Base-by-base conservation (phyloP, 1,140 invertebrate genomes). In the Subanguina moxae region DNA sequence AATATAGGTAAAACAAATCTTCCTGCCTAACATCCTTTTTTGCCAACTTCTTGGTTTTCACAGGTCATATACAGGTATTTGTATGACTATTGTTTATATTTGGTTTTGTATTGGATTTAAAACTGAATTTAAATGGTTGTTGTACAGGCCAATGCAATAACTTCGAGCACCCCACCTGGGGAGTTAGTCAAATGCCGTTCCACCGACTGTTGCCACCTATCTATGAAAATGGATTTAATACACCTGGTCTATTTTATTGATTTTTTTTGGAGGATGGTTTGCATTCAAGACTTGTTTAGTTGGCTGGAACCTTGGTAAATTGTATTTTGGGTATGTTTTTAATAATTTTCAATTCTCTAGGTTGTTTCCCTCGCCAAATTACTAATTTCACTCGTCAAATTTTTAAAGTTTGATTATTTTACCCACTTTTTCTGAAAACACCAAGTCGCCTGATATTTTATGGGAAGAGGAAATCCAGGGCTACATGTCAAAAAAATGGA, bases 221-320 rank as follows among this genome's bases (percentile, higher is more conserved):
- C 59, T 99, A 99, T 83, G 95, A 97, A 86, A 97, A 99, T 83
- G 94, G 94, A 38, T 94, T 98, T 79, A 94, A 91, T 76, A 89
- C 90, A 59, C 95, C 94, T 19, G 70, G 48, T 52, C 17, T 52
- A 1, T 21, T 38, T 38, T 38, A 38, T 38, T 38, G n/a, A 38
- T 38, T 38, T 38, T 38, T 38, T 38, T 38, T 3, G 32, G 11
- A 52, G 3, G 17, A 21, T 52, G 43, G 43, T 21, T 52, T 52
- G 23, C 32, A 38, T 3, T 21, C 17, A 52, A 52, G 17, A 7
- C n/a, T 52, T 21, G 3, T 52, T 52, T 15, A 52, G 48, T 82
- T 57, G 81, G 80, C 25, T 82, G 80, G 80, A 68, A 82, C 45
- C 57, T 65, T 21, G 65, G 63, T 19, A 58, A 62, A 38, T 66